Base-by-base conservation (phyloP, 2,888 invertebrate species). In the Gnatocerus cornutus region DNA sequence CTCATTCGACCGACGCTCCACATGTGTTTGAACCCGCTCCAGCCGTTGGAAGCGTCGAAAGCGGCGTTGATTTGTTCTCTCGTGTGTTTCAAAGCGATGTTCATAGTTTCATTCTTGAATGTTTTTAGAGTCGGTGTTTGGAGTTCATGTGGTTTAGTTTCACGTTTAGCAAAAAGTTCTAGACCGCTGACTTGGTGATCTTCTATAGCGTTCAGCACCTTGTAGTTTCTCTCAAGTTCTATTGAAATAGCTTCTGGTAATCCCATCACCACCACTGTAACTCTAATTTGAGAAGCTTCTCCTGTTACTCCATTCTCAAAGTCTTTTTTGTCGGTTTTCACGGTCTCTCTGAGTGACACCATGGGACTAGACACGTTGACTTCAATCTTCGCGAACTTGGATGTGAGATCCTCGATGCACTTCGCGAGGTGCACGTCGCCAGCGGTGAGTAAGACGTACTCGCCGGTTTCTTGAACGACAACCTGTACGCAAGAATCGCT, bases 341-440 rank as follows among this genome's bases (percentile, higher is more conserved):
- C 90, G 0, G 99, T 99, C 86, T 99, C 99, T 75, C 95, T 89
- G 80, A 99, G 96, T 4, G 98, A 95, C 0, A 99, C 98, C 77
- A 99, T 98, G 0, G 99, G 99, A 79, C 94, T 91, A 0, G 99
- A 99, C 0, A 95, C 96, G 72, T 92, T 92, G n/a, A 98, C 87
- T 55, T 95, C 92, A 69, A 96, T 90, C 83, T 93, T 93, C 0
- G 94, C 95, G 85, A 95, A 97, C 74, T 91, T 90, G 68, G 87
- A 88, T 76, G 89, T 91, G 59, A 99, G 88, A 86, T 99, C 99
- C 81, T 95, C 94, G 3, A 99, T 87, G 85, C 99, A 99, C 80
- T 97, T 92, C 82, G 98, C 95, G 59, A 99, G 88, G 85, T 99
- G 99, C 1, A 99, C 95, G 86, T 99, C 98, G 0, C 99, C 99